phyloP scores from a whole-genome alignment of 2,113 vertebrate genomes.

The Alces alces region DNA sequence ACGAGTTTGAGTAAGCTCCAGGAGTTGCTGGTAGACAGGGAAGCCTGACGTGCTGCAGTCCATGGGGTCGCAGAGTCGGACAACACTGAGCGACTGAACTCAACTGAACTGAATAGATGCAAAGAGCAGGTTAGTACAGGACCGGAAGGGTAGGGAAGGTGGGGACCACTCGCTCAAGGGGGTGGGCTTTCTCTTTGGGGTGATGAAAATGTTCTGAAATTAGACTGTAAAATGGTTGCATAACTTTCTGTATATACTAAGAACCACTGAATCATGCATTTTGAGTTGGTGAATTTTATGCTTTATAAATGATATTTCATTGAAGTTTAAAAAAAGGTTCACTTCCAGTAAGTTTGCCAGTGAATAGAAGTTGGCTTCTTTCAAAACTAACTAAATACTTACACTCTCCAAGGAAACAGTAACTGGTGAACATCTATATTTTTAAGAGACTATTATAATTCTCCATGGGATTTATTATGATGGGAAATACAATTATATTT shows the following conservation, averaged over 20 bases:
- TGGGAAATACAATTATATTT: background rate
- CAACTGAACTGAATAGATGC: background rate
- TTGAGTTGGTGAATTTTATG: background rate
- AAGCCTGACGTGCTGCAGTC: background rate
- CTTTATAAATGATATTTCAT: background rate
- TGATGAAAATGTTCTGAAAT: background rate
- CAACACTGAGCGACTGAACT: background rate
- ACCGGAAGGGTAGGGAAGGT: background rate
- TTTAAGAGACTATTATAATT: background rate
- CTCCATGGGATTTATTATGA: background rate
- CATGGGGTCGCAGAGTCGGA: accelerated
- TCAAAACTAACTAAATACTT: conserved; percentile 8
- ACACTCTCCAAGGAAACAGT: background rate
- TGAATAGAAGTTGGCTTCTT: background rate
- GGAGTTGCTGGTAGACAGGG: background rate
- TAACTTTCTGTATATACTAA: background rate
- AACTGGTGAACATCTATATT: background rate
- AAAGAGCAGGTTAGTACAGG: background rate
- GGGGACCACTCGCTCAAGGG: background rate
- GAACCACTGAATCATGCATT: background rate
- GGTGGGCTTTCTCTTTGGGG: background rate
- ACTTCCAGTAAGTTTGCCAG: background rate
- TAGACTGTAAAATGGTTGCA: background rate
- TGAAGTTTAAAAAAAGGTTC: background rate
- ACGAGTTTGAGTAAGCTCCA: accelerated